Conservation (phyloP, 2,888 invertebrate species). For the Hemicrepidius hirtus region DNA sequence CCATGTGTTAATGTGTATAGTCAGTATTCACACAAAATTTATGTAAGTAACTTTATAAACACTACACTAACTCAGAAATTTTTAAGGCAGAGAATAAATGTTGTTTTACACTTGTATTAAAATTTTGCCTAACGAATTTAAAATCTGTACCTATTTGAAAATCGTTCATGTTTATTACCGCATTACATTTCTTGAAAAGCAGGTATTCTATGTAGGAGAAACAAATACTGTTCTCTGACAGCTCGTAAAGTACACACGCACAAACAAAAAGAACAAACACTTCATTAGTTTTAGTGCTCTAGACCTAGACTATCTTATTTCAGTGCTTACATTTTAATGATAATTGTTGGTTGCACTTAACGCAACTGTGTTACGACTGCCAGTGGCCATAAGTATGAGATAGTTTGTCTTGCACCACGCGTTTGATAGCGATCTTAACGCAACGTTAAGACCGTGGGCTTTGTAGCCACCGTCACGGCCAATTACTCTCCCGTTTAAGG, state of each 20-base stretch:
- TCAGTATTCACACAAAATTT: no score
- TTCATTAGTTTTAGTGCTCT: slow-evolving; percentile 20
- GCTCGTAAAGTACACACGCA: slow-evolving; percentile 17
- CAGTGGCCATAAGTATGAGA: slow-evolving; percentile 45
- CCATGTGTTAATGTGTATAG: no score
- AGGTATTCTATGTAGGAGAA: background rate
- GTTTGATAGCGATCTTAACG: slow-evolving; percentile 58
- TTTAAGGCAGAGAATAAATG: no score
- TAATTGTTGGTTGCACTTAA: slow-evolving; percentile 40
- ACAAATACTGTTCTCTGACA: slow-evolving; percentile 1
- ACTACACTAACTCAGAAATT: no score
- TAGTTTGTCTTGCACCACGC: slow-evolving; percentile 41
- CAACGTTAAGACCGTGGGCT: slow-evolving; percentile 56
- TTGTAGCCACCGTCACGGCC: slow-evolving; percentile 58
- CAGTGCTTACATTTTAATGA: slow-evolving; percentile 44
- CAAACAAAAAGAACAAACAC: slow-evolving; percentile 20
- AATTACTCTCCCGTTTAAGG: slow-evolving; percentile 61
- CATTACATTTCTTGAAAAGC: slow-evolving; percentile 12
- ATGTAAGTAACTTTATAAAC: no score
- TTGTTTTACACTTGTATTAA: no score
- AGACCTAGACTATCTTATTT: slow-evolving; percentile 36
- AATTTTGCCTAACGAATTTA: no score
- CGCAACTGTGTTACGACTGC: slow-evolving; percentile 47
- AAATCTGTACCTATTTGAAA: no score
- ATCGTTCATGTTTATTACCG: background rate